A percentile compares a stretch with the other conserved stretches of the same genome.
Evolutionary conservation across 2,113 vertebrate genomes (phyloP).

Genomic region (Corythornis cristatus): DNA sequence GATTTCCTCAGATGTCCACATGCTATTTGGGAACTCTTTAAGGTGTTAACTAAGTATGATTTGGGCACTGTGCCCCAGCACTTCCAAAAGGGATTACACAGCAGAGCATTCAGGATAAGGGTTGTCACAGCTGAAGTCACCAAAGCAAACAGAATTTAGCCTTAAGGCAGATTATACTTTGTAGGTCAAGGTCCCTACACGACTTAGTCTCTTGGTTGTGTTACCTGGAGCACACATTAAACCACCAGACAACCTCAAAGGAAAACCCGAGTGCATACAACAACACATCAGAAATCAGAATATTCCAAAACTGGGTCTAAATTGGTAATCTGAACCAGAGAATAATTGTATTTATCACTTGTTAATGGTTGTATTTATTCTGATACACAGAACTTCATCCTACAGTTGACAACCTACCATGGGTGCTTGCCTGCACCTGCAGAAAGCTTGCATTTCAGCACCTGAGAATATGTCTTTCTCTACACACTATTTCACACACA

Average conservation of each 20-base stretch:
- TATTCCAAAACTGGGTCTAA: not conserved
- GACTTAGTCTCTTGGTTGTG: not conserved
- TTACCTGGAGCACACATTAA: not conserved
- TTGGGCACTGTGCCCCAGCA: not conserved
- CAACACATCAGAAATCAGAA: not conserved
- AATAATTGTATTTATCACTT: not conserved
- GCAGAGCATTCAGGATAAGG: not conserved
- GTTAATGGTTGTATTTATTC: not conserved
- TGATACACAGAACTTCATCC: not conserved
- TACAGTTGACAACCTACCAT: not conserved
- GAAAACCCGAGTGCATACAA: not conserved
- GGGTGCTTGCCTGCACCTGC: too few species aligned
- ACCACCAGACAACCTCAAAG: not conserved
- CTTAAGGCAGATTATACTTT: not conserved
- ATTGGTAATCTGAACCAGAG: not conserved
- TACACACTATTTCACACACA: not conserved
- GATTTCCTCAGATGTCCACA: not conserved
- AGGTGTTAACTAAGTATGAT: not conserved
- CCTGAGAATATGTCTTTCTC: not conserved
- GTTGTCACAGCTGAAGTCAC: not conserved
- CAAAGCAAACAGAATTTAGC: not conserved
- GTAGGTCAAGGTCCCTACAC: not conserved
- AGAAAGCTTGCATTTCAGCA: not conserved
- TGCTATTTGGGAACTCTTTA: not conserved
- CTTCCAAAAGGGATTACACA: not conserved